Conservation (phyloP, 2,797 vertebrate genomes). For the Micromesistius poutassou region DNA sequence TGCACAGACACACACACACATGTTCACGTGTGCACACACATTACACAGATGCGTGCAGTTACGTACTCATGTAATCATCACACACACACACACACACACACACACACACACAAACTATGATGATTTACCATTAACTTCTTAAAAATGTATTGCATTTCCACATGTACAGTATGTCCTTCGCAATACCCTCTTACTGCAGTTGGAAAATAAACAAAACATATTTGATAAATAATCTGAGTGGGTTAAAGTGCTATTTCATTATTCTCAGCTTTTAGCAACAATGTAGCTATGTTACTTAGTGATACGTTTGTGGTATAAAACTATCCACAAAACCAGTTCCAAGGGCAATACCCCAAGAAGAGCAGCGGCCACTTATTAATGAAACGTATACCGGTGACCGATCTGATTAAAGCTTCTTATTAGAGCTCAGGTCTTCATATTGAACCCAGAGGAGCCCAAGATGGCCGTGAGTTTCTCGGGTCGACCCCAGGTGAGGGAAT, state of each 20-base stretch:
- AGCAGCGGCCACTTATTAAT: neutral
- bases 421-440: constrained; percentile 7
- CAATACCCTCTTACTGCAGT: no score
- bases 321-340: neutral
- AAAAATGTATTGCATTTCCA: neutral
- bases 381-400: neutral
- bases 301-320: neutral
- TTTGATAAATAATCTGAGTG: no score
- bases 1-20: constrained; percentile 25
- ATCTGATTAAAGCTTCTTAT: neutral
- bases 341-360: neutral
- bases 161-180: no score
- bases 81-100: no score
- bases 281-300: neutral
- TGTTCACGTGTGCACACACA: constrained; percentile 15
- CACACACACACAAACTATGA: neutral
- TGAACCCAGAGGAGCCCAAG: constrained; percentile 24
- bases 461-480: neutral
- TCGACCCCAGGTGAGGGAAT: neutral
- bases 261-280: neutral
- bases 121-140: neutral
- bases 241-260: neutral
- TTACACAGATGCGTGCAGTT: constrained; percentile 8
- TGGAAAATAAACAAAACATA: no score
- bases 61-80: no score